Evolutionary conservation across 2,113 vertebrate genomes (phyloP).

Genomic region (Triplophysa rosa): DNA sequence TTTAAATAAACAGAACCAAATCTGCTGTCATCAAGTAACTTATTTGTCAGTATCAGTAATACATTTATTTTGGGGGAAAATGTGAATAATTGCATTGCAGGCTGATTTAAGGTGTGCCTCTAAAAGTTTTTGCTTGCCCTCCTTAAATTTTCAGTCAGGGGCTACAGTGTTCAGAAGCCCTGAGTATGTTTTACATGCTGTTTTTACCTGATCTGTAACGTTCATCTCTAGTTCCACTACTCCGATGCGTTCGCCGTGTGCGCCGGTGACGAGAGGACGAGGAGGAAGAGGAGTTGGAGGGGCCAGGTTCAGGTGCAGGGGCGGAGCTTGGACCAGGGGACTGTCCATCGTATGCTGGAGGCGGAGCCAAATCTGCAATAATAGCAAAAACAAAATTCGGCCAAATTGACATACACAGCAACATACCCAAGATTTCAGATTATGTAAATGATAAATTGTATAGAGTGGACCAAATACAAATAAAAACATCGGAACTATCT

Average conservation of each 20-base stretch:
- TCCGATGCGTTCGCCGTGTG: constrained; percentile 65
- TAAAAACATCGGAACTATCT: background rate
- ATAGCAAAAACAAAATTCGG: constrained; percentile 36
- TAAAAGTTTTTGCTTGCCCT: no score
- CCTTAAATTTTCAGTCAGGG: no score
- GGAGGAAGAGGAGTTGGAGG: constrained; percentile 58
- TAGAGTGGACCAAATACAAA: background rate
- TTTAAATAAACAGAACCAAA: no score
- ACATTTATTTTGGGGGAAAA: no score
- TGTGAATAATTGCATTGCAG: no score
- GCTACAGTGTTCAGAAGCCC: no score
- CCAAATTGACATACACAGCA: constrained; percentile 19
- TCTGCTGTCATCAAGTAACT: no score
- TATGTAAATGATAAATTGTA: no score
- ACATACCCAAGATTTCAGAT: background rate
- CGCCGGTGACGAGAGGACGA: constrained; percentile 81
- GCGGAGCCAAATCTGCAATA: constrained; percentile 76
- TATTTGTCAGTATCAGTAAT: no score
- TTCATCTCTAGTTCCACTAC: constrained; percentile 90
- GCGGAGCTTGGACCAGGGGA: constrained; percentile 79
- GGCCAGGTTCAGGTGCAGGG: constrained; percentile 59
- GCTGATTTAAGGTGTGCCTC: no score
- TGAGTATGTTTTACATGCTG: background rate
- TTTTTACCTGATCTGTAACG: constrained; percentile 89
- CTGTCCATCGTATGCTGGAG: constrained; percentile 78